Percentiles rank a stretch among this genome's conserved stretches.
phyloP scores from a whole-genome alignment of 1,140 invertebrate species.

The Tetramorium simillimum region DNA sequence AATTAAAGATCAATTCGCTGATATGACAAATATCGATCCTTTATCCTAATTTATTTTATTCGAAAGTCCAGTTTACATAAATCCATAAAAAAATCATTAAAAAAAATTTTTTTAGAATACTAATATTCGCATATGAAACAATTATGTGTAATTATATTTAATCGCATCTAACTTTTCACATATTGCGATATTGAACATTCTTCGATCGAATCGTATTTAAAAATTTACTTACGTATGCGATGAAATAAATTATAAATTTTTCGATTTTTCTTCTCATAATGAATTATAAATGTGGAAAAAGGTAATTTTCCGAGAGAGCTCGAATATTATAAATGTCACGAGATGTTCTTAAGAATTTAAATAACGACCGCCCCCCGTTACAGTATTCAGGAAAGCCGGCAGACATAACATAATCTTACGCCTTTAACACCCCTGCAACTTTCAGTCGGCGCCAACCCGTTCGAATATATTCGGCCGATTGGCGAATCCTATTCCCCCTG shows the following conservation, averaged over 20 bases:
- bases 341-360: not conserved
- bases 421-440: slow-evolving; percentile 11
- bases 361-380: not conserved
- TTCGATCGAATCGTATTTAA: not conserved
- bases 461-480: slow-evolving; percentile 31
- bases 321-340: not conserved
- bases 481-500: slow-evolving; percentile 43
- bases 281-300: not conserved
- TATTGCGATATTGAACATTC: not conserved
- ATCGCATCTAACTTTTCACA: not conserved
- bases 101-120: too few relatives aligned
- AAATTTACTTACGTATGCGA: not conserved
- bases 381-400: not conserved
- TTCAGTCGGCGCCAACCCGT: not conserved
- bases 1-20: not conserved
- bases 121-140: slow-evolving; percentile 16
- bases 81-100: not conserved
- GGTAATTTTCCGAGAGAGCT: not conserved
- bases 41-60: not conserved
- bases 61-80: not conserved
- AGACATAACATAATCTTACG: slow-evolving; percentile 42
- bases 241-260: not conserved
- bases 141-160: not conserved
- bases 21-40: not conserved
- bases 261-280: not conserved